Evolutionary conservation across 37 sponge, comb jelly and placozoan species (phyloP).

Genomic region (Aplysina aerophoba): DNA sequence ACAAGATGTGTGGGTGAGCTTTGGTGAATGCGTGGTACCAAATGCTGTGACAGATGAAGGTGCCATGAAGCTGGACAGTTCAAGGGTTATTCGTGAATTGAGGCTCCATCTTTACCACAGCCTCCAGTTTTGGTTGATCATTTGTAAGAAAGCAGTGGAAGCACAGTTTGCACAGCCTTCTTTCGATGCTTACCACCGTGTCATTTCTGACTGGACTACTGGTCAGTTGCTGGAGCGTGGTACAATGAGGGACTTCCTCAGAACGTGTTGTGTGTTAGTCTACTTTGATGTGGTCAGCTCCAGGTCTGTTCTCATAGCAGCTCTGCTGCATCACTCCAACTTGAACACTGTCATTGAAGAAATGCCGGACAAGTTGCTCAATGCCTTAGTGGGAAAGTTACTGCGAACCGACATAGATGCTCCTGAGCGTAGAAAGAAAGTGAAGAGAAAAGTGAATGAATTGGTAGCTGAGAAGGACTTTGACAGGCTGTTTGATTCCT

Average conservation of each 20-base stretch:
- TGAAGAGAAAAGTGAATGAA: too few species aligned
- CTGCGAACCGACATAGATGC: too few species aligned
- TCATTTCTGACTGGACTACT: background rate
- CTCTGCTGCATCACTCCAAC: too few species aligned
- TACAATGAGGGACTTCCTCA: background rate
- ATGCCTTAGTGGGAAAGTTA: too few species aligned
- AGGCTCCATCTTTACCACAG: background rate
- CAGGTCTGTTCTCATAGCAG: too few species aligned
- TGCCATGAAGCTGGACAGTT: background rate
- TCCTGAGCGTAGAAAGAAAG: too few species aligned
- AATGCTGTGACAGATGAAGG: background rate
- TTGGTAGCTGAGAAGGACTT: background rate
- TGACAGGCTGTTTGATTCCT: background rate
- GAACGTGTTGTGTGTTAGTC: background rate
- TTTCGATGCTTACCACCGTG: background rate
- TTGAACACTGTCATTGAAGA: too few species aligned
- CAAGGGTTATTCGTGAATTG: background rate
- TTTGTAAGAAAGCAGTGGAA: background rate
- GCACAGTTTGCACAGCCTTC: too few species aligned
- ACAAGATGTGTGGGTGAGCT: conserved; percentile 10
- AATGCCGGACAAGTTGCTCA: too few species aligned
- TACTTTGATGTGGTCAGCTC: background rate
- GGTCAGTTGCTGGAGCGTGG: background rate
- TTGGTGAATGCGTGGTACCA: background rate
- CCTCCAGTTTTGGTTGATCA: background rate